Evolutionary conservation across 64 coral and sea anemone species (phyloP), one percentile per base, ranked within the genome.

Genomic region (Exaiptasia diaphana): DNA sequence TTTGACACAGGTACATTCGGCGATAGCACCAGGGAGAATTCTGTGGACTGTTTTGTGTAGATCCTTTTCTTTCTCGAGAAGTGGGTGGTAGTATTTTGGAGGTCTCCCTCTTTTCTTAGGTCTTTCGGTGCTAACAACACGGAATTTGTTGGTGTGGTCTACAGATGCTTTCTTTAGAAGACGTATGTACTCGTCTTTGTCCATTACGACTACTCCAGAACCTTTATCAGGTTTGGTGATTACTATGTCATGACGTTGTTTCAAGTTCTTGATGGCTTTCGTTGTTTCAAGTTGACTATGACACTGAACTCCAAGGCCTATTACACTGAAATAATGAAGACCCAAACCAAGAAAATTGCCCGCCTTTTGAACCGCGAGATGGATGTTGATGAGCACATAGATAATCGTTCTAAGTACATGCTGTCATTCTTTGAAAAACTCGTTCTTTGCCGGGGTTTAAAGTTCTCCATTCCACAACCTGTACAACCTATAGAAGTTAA

Each of bases 321-420:
- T 33, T 77, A 77, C 74, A 46, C 36, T 55, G 74, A 77, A 77
- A 50, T 77, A 38, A 77, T 77, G 28, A 53, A 25, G 34, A 53
- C n/a, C 25, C 74, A 77, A 38, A 59, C 50, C 12, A 46, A 50
- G 34, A 77, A 77, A 50, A 58, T 77, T 50, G 53, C 52, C n/a
- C 44, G 50, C 28, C 49, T 77, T 36, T 38, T 77, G 34, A 54
- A 58, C 74, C 31, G 37, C 20, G 31, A 77, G 49, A 36, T 77
- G 44, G 74, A 77, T 53, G 48, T 77, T 32, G 49, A 77, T 50
- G 74, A 57, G 70, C 70, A 74, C 49, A 74, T 74, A 38, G 21
- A 28, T 27, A 74, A 74, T 42, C 43, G 43, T 28, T 76, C 46
- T 28, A 53, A 24, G 48, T 57, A 29, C 34, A 14, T 29, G 33